Evolutionary conservation across 2,797 vertebrate species (phyloP), one percentile per base, ranked within the genome.

Genomic region (Lateolabrax maculatus): DNA sequence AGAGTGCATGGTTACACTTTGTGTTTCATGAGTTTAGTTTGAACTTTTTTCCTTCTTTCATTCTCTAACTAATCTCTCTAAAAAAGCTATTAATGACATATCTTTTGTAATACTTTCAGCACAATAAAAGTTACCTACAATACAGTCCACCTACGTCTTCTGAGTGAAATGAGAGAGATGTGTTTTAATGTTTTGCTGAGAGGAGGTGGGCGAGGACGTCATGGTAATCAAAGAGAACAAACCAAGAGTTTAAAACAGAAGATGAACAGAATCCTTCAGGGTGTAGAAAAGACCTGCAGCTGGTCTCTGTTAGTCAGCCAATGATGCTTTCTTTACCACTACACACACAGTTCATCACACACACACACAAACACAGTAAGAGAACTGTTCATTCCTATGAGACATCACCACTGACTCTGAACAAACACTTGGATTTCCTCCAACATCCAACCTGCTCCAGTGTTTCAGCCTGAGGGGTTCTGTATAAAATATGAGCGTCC

Each of bases 381-480:
- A n/a, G n/a, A n/a, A n/a, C n/a, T n/a, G n/a, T n/a, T n/a, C n/a
- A 48, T 60, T 6, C 44, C 16, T 39, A 6, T 49, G 23, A 2
- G 4, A 34, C 23, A 16, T 64, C 39, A 15, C 29, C 55, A 61
- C 31, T 9, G 62, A 41, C 56, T 65, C 61, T 71, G 23, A 69
- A 60, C 15, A 37, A 41, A 53, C 23, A 44, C 19, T 39, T 31
- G 41, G 8, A 9, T 68, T 12, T 52, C n/a, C 36, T 61, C 19
- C 36, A 44, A 55, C 13, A 23, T 56, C 13, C n/a, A n/a, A n/a
- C n/a, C 65, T 39, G 52, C 46, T 52, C 13, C 34, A 29, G 5
- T 52, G 34, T 44, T 55, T 57, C 5, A 69, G 53, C 77, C 25
- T 60, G n/a, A 80, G 37, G 68, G 16, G 53, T 48, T 69, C 31